These are phyloP conservation scores for Drosophila multiciliata DNA, from an alignment of 2,888 invertebrate genomes.

Conservation along the genomic window DNA sequence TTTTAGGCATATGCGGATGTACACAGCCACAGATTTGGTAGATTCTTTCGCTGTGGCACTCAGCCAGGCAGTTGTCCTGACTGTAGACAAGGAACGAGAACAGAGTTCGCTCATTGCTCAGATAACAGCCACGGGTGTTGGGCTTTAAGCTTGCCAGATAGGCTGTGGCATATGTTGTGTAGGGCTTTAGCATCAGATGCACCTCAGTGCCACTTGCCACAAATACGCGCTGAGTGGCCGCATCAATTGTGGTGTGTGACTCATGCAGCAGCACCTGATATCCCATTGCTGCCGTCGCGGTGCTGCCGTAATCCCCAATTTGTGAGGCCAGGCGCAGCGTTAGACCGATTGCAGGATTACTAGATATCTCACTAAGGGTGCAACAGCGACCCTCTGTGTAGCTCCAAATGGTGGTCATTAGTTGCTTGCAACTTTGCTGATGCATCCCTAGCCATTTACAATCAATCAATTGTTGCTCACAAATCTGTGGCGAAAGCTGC, in stretches of 20 bases:
- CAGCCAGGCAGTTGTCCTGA: slow-evolving; percentile 88
- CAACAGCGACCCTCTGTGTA: slow-evolving; percentile 87
- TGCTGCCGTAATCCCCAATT: slow-evolving; percentile 87
- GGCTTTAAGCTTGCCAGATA: slow-evolving; percentile 85
- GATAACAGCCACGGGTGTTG: slow-evolving; percentile 87
- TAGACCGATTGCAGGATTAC: slow-evolving; percentile 88
- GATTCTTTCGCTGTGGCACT: slow-evolving; percentile 86
- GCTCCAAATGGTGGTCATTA: slow-evolving; percentile 86
- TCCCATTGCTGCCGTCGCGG: slow-evolving; percentile 86
- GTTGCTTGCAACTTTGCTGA: slow-evolving; percentile 85
- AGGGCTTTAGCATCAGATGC: slow-evolving; percentile 87
- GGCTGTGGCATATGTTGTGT: slow-evolving; percentile 87
- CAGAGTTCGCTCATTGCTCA: slow-evolving; percentile 85
- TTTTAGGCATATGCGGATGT: slow-evolving; percentile 86
- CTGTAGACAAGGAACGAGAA: slow-evolving; percentile 86
- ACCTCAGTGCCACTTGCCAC: slow-evolving; percentile 86
- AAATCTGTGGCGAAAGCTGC: slow-evolving; percentile 86
- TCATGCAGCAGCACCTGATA: slow-evolving; percentile 88
- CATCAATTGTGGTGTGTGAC: slow-evolving; percentile 87
- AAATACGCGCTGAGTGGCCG: slow-evolving; percentile 86
- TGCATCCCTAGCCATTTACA: slow-evolving; percentile 88
- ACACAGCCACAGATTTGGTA: slow-evolving; percentile 87
- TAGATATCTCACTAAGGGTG: slow-evolving; percentile 87
- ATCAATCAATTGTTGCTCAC: slow-evolving; percentile 85
- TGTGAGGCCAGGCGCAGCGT: slow-evolving; percentile 86